Evolutionary conservation across 2,888 invertebrate genomes (phyloP), one percentile per base, ranked within the genome.

Genomic region (Tenthredo distinguenda): DNA sequence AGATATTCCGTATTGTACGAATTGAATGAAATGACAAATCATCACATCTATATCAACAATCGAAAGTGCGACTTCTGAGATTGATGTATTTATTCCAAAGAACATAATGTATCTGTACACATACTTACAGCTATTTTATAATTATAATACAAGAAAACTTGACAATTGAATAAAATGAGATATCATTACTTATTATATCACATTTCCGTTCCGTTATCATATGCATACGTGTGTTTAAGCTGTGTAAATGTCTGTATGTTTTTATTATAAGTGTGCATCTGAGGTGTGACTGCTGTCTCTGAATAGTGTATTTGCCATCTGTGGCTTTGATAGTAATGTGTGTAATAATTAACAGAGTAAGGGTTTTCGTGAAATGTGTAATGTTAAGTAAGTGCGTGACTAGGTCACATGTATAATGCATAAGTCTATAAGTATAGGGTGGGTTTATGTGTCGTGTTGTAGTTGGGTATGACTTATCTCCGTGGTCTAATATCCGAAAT

Each of bases 41-140:
- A 7, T 34, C 15, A 15, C 0, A 72, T 34, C 12, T 72, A 3
- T 18, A 72, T 34, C 12, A 72, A 71, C 18, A 71, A 21, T n/a
- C 6, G 18, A 37, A 72, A 10, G 40, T 6, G 15, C 18, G 10
- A 43, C 21, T 71, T 31, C 6, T 34, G 31, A 40, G 10, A 18
- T 40, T 43, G 21, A 40, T 40, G n/a, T 43, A 43, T 74, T 74
- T 74, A 43, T 74, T 74, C 74, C 74, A 74, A 74, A 43, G 40
- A 74, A 43, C 21, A 74, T 40, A 21, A 31, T 40, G 21, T 40
- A 43, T 43, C 43, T 74, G 43, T 74, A 74, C 21, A 72, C 18
- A 40, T 40, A 43, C 21, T 74, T 74, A 74, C 74, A 26, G 40
- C 74, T 74, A 43, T 10, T 74, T 74, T 74, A 43, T 37, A 74